These are phyloP conservation scores for Prosapia bicincta DNA, from an alignment of 2,888 invertebrate species.

Conservation along the genomic window DNA sequence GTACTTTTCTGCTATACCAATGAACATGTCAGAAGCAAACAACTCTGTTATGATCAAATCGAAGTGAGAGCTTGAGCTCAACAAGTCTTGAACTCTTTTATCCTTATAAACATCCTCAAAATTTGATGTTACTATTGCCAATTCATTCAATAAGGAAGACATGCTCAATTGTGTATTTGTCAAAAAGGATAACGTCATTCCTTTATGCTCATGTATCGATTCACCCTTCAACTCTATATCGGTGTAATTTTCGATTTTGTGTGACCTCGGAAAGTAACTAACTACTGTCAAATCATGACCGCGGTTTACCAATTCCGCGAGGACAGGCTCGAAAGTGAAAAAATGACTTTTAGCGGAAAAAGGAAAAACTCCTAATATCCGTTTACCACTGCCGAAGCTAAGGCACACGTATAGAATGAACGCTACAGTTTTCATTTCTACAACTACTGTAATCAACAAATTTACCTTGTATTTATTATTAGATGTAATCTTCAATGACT, in stretches of 20 bases:
- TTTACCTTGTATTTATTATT: too few species aligned
- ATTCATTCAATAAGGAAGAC: neutral
- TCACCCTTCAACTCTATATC: conserved; percentile 5
- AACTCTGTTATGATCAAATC: conserved; percentile 34
- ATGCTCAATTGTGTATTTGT: neutral
- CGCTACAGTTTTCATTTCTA: neutral
- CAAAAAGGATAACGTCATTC: neutral
- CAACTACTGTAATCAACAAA: too few species aligned
- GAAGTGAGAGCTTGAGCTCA: conserved; percentile 13
- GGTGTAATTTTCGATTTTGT: conserved; percentile 13
- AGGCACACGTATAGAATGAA: neutral
- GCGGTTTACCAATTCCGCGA: conserved; percentile 31
- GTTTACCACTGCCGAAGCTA: neutral
- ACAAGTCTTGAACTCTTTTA: neutral
- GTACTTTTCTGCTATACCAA: conserved; percentile 33
- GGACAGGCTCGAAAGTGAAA: conserved; percentile 31
- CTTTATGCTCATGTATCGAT: neutral
- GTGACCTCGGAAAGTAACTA: conserved; percentile 24
- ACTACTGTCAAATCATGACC: conserved; percentile 36
- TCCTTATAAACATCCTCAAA: neutral
- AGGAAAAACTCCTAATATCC: conserved; percentile 36
- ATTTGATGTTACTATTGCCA: neutral
- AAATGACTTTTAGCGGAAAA: conserved; percentile 35
- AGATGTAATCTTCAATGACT: too few species aligned
- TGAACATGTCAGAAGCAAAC: conserved; percentile 34